These are phyloP conservation scores for Rhagium mordax DNA, from an alignment of 2,888 invertebrate genomes.

Conservation along the genomic window DNA sequence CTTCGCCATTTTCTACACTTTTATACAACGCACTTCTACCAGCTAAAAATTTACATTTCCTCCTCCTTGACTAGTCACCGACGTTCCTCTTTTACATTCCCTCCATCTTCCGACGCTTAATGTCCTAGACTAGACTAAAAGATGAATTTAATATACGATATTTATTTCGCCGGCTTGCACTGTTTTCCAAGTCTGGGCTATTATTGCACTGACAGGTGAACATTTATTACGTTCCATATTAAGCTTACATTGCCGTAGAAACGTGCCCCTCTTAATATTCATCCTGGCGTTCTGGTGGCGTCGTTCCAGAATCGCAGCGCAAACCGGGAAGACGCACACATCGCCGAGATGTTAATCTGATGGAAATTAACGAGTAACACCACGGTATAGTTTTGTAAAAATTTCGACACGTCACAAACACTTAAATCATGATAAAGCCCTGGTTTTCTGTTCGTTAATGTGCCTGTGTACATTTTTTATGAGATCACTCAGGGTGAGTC, in stretches of 20 bases:
- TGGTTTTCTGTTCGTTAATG: not conserved
- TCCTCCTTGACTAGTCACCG: no score
- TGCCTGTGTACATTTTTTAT: not conserved
- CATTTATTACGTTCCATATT: slow-evolving; percentile 55
- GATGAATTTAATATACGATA: slow-evolving; percentile 15
- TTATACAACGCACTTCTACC: no score
- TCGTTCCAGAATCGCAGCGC: slow-evolving; percentile 36
- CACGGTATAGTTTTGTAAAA: no score
- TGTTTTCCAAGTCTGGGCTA: slow-evolving; percentile 41
- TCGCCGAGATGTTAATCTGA: not conserved
- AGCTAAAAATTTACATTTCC: no score
- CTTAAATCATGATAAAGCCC: no score
- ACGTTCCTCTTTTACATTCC: no score
- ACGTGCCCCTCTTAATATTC: slow-evolving; percentile 54
- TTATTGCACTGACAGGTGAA: slow-evolving; percentile 48
- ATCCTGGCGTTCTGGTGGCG: slow-evolving; percentile 41
- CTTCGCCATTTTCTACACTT: no score
- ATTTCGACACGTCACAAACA: no score
- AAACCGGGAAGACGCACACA: slow-evolving; percentile 34
- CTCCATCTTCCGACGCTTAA: not conserved
- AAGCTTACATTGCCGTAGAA: slow-evolving; percentile 48
- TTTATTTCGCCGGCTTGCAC: slow-evolving; percentile 15
- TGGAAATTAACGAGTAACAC: not conserved
- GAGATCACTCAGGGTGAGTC: not conserved
- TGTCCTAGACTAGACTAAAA: not conserved